Evolutionary conservation across 2,888 invertebrate species (phyloP).

Genomic region (Synanthedon vespiformis): DNA sequence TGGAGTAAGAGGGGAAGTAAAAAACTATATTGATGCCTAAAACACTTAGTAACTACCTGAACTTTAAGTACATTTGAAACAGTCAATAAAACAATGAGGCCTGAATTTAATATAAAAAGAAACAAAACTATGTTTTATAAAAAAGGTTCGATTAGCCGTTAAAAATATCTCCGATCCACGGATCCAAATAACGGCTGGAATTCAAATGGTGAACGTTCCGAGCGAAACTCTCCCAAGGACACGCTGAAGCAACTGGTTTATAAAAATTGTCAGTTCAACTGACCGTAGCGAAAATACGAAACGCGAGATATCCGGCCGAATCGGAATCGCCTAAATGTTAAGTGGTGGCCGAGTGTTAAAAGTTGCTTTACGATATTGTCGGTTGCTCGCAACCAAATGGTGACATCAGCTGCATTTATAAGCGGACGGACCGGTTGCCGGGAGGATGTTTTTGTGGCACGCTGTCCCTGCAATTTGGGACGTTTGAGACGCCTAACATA

Average conservation of each 20-base stretch:
- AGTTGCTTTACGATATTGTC: too few species aligned
- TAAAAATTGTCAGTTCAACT: background rate
- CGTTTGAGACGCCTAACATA: background rate
- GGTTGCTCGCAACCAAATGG: constrained; percentile 5
- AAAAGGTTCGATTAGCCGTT: too few species aligned
- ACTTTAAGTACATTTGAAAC: too few species aligned
- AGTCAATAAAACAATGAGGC: too few species aligned
- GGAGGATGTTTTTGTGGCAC: constrained; percentile 10
- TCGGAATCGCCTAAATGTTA: background rate
- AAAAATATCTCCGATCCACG: too few species aligned
- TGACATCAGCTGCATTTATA: constrained; percentile 27
- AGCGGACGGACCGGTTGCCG: constrained; percentile 20
- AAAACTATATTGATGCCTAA: too few species aligned
- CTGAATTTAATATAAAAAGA: too few species aligned
- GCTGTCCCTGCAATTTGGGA: background rate
- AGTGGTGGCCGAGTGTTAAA: too few species aligned
- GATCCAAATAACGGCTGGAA: background rate
- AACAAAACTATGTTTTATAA: too few species aligned
- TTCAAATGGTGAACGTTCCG: background rate
- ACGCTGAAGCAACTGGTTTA: background rate
- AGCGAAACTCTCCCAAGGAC: background rate
- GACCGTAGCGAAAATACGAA: background rate
- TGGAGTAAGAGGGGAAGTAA: too few species aligned
- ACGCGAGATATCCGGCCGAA: background rate
- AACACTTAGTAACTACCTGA: too few species aligned